Evolutionary conservation across 2,113 vertebrate species (phyloP).

Genomic region (Emydura subglobosa): DNA sequence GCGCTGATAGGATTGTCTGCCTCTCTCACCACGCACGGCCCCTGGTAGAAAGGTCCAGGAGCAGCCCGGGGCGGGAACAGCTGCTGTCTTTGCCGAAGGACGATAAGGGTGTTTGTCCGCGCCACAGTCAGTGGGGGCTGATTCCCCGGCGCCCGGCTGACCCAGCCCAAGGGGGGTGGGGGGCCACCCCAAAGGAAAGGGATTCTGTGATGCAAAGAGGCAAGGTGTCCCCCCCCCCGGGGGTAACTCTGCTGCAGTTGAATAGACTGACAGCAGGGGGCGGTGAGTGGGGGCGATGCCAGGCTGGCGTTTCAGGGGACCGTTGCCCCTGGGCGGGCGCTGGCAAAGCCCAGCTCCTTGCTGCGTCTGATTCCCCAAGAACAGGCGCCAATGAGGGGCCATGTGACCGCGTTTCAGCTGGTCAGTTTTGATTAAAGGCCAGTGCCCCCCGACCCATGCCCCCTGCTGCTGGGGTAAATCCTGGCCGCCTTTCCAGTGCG

Average conservation of each 20-base stretch:
- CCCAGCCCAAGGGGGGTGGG: neutral
- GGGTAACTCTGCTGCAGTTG: too few species aligned
- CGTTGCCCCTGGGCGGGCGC: neutral
- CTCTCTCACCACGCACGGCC: too few species aligned
- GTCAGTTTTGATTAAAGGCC: neutral
- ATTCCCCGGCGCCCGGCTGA: neutral
- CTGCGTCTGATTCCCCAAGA: neutral
- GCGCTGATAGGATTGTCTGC: neutral
- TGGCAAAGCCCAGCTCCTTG: neutral
- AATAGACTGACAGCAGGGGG: neutral
- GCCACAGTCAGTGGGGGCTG: neutral
- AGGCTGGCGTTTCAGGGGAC: neutral
- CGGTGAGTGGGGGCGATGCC: neutral
- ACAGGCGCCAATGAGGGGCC: neutral
- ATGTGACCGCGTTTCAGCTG: rapidly evolving
- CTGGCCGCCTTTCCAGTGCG: neutral
- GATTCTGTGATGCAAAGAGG: neutral
- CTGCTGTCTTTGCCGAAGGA: neutral
- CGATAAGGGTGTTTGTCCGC: neutral
- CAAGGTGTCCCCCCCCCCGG: neutral
- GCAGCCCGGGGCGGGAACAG: neutral
- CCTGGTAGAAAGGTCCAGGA: too few species aligned
- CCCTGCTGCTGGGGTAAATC: neutral
- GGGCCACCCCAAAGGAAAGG: neutral
- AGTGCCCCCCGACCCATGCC: neutral